Base-by-base conservation (phyloP, 2,113 vertebrate species). In the Tragelaphus imberbis region DNA sequence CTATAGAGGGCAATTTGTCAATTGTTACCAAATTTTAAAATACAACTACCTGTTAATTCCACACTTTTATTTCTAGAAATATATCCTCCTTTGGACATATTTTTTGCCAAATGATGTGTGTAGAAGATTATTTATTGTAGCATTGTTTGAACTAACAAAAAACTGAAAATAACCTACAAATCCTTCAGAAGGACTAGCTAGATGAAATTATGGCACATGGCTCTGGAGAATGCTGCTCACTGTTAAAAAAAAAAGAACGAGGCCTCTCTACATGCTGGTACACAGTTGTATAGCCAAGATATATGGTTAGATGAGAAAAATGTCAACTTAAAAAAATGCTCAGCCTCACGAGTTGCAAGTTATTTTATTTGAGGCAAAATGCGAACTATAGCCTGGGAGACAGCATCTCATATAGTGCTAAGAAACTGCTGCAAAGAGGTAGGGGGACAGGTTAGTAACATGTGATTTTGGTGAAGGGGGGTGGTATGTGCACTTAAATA, bases 61-160 rank as follows among this genome's bases (percentile, higher is more conserved):
- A 27, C 49, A 81, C 17, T 71, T 91, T 95, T 96, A 79, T 81
- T 96, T 95, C 81, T 77, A 40, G 36, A 95, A 77, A 82, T 36
- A 28, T 79, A 15, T 82, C n/a, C 1, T 86, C 12, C 11, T 93
- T 79, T 91, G 81, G 30, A 84, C 19, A n/a, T 84, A n/a, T 65
- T 77, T 56, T 97, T 97, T 88, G 58, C 56, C 86, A 92, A 77
- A 33, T 92, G 19, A 82, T 47, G 11, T 94, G 7, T 27, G 27
- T 33, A 71, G 9, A 84, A 84, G 7, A 1, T 87, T 71, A 25
- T 79, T 96, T 90, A 95, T 44, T 77, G 2, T 19, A 84, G 11
- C 27, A 51, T 86, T 92, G 40, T 93, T 82, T 36, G 51, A 90
- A 90, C 58, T 91, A 82, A 17, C 28, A 96, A 80, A 88, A 90